Base-by-base conservation (phyloP, 2,797 vertebrate genomes). In the Spinibarbus caldwelli region DNA sequence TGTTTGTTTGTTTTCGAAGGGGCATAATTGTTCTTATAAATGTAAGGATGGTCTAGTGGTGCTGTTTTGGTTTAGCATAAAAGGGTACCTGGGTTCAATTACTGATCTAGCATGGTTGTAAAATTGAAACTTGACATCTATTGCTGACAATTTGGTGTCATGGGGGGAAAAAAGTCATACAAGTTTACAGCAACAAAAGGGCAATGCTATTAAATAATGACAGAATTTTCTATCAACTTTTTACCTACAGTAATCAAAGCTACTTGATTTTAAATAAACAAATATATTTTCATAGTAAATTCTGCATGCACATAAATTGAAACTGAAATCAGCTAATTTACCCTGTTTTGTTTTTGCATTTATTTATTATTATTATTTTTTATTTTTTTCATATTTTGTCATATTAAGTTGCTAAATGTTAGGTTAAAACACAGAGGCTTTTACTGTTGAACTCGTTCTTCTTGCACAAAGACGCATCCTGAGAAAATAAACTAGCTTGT, bases 401-500 rank as follows among this genome's bases (percentile, higher is more conserved):
- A 31, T 31, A 31, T 34, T 4, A 36, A 36, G 34, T 14, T 52
- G 23, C 66, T 38, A 31, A 41, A 73, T 70, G 45, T 72, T 71
- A 62, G 54, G 41, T 82, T 82, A 26, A 47, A 82, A 82, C 19
- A 62, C 26, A 62, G 23, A 59, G 38, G 17, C 38, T 31, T 47
- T 43, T 64, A 36, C 38, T 73, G 8, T 73, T 73, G 41, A 45
- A 41, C 41, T 49, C 71, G 47, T 19, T 52, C 34, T 67, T 77
- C 34, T 45, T n/a, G 36, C 64, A 78, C 26, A 70, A 84, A 83
- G 72, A 68, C 73, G 52, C 21, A 23, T 78, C 54, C 75, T 78
- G 47, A 59, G 49, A 78, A 78, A 78, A 78, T 59, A 84, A 84
- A 84, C 66, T n/a, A 34, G 36, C 64, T 70, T 84, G 47, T 45